Evolutionary conservation across 2,888 invertebrate genomes (phyloP).

Genomic region (Lithophane ornitopus): DNA sequence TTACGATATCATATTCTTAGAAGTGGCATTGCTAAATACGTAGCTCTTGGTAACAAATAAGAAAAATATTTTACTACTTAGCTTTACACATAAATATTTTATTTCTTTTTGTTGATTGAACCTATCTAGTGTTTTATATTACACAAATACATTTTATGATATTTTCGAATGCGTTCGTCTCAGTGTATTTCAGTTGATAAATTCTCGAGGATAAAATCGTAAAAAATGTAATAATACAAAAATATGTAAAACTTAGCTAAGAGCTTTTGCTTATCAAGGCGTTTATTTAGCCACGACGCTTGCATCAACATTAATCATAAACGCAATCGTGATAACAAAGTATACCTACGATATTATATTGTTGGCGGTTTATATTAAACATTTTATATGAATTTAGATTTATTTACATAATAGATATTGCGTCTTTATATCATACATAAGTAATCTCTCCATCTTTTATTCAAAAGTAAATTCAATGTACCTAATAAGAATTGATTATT

Average conservation of each 20-base stretch:
- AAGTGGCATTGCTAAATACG: slow-evolving; percentile 49
- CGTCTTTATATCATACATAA: not conserved
- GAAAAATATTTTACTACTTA: slow-evolving; percentile 47
- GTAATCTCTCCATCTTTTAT: not conserved
- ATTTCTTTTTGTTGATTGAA: slow-evolving; percentile 47
- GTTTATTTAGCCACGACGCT: slow-evolving; percentile 30
- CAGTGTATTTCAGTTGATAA: slow-evolving; percentile 26
- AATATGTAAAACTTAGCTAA: slow-evolving; percentile 35
- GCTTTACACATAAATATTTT: slow-evolving; percentile 38
- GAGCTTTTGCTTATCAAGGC: slow-evolving; percentile 54
- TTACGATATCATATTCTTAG: slow-evolving; percentile 49
- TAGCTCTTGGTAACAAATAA: slow-evolving; percentile 46
- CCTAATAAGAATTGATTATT: not conserved
- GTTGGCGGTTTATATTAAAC: slow-evolving; percentile 1
- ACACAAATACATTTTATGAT: slow-evolving; percentile 26
- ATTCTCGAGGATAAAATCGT: not conserved
- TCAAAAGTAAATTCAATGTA: slow-evolving; percentile 12
- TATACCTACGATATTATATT: slow-evolving; percentile 17
- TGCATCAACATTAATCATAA: slow-evolving; percentile 47
- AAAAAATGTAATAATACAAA: slow-evolving; percentile 11
- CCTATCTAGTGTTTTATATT: slow-evolving; percentile 24
- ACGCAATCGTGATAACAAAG: slow-evolving; percentile 29
- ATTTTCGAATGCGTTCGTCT: slow-evolving; percentile 16
- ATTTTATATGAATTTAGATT: slow-evolving; percentile 10
- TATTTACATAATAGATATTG: slow-evolving; percentile 11